phyloP scores from a whole-genome alignment of 2,797 vertebrate genomes.

The Micropoecilia bifurca region DNA sequence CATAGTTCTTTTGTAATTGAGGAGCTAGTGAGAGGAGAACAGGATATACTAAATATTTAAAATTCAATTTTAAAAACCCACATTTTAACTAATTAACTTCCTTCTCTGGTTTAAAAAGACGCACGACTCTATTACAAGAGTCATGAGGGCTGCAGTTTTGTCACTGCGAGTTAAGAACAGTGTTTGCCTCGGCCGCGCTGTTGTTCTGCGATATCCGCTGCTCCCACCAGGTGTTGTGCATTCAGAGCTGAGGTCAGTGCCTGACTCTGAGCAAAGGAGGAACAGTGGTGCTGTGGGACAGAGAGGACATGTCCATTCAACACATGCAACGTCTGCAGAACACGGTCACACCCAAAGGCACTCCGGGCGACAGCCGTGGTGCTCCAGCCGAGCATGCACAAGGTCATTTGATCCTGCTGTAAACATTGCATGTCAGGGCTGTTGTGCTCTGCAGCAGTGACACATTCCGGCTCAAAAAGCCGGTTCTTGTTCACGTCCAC shows the following conservation, averaged over 20 bases:
- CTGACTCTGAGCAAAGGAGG: constrained; percentile 86
- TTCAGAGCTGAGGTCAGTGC: constrained; percentile 80
- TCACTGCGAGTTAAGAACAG: neutral
- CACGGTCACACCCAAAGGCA: constrained; percentile 80
- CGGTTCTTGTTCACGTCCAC: neutral
- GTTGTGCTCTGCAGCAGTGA: neutral
- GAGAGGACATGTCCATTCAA: constrained; percentile 80
- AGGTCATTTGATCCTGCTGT: constrained; percentile 76
- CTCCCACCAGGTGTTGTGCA: constrained; percentile 72
- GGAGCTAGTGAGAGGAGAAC: constrained; percentile 17
- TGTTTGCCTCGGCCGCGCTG: constrained; percentile 12
- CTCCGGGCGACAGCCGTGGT: constrained; percentile 87
- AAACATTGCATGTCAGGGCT: neutral
- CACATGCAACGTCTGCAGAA: constrained; percentile 80
- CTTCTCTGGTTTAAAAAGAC: constrained; percentile 10
- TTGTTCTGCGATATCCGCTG: constrained; percentile 28
- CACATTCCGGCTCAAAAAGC: neutral
- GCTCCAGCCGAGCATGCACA: constrained; percentile 84
- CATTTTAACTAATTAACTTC: constrained; percentile 36
- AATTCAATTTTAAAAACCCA: constrained; percentile 27
- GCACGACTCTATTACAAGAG: constrained; percentile 4
- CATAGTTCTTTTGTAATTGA: constrained; percentile 28
- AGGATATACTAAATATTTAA: constrained; percentile 26
- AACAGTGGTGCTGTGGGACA: constrained; percentile 79
- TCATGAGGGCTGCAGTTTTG: constrained; percentile 6